phyloP scores from a whole-genome alignment of 2,888 invertebrate species.

The Dorcus parallelipipedus region DNA sequence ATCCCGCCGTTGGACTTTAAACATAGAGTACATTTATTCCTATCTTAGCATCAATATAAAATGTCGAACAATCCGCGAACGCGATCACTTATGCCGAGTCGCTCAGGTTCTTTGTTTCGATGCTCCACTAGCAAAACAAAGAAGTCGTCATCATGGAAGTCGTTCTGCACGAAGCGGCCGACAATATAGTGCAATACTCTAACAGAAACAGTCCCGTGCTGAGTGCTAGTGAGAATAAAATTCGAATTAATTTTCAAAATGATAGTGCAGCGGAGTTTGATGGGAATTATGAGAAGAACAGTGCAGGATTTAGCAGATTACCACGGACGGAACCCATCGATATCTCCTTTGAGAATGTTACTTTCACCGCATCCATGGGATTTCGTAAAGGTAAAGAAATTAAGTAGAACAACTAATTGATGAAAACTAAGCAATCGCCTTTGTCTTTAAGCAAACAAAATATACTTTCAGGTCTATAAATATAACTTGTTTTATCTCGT shows the following conservation, averaged over 20 bases:
- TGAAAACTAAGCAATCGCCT: too few species aligned
- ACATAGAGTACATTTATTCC: not conserved
- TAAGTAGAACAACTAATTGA: too few species aligned
- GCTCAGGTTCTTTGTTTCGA: conserved; percentile 18
- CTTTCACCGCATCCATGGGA: conserved; percentile 69
- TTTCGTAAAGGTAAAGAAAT: conserved; percentile 63
- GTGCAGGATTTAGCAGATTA: conserved; percentile 31
- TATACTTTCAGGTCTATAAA: too few species aligned
- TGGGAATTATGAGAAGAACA: conserved; percentile 1
- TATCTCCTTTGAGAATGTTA: conserved; percentile 70
- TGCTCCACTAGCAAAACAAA: conserved; percentile 11
- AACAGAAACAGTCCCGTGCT: conserved; percentile 9
- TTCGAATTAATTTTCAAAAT: not conserved
- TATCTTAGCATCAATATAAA: conserved; percentile 2
- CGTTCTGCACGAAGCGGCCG: conserved; percentile 33
- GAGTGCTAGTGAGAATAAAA: conserved; percentile 1
- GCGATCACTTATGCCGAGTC: not conserved
- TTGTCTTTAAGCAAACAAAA: too few species aligned
- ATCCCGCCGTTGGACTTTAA: not conserved
- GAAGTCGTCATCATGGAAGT: conserved; percentile 29
- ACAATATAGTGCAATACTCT: conserved; percentile 4
- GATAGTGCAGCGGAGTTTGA: not conserved
- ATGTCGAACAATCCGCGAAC: not conserved
- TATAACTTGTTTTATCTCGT: too few species aligned
- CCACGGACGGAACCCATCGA: conserved; percentile 52